Evolutionary conservation across 1,140 invertebrate species (phyloP).

Genomic region (Drosophila arizonae): DNA sequence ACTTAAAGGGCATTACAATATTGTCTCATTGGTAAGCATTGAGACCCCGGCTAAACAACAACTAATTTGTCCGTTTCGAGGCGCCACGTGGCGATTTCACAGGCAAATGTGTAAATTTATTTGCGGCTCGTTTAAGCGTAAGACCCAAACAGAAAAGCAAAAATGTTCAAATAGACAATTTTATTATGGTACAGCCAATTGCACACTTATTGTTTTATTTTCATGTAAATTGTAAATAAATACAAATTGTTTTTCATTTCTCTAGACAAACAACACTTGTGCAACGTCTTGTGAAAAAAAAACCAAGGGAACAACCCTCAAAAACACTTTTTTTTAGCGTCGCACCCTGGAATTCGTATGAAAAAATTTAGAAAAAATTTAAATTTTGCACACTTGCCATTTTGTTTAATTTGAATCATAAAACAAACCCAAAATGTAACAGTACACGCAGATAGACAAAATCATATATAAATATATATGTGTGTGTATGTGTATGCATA

Average conservation of each 20-base stretch:
- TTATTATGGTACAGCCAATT: slow-evolving; percentile 68
- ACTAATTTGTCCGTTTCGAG: slow-evolving; percentile 6
- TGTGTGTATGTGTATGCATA: neutral
- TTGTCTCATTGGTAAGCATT: neutral
- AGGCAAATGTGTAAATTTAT: slow-evolving; percentile 20
- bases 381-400: slow-evolving; percentile 67
- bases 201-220: slow-evolving; percentile 74
- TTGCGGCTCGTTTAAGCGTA: slow-evolving; percentile 56
- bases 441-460: too few species aligned
- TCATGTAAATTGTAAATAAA: slow-evolving; percentile 72
- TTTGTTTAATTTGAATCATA: slow-evolving; percentile 60
- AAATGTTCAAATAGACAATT: slow-evolving; percentile 43
- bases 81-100: slow-evolving; percentile 45
- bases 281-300: slow-evolving; percentile 37
- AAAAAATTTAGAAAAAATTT: slow-evolving; percentile 55
- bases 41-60: slow-evolving; percentile 10
- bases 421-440: slow-evolving; percentile 3
- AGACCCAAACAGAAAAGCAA: slow-evolving; percentile 26
- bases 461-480: slow-evolving; percentile 19
- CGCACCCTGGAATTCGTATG: neutral
- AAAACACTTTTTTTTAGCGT: neutral
- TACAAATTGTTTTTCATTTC: slow-evolving; percentile 73
- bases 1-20: neutral
- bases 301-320: slow-evolving; percentile 24
- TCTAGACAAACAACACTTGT: slow-evolving; percentile 55